Conservation (phyloP, 1,140 invertebrate genomes). For the Lycorma delicatula region DNA sequence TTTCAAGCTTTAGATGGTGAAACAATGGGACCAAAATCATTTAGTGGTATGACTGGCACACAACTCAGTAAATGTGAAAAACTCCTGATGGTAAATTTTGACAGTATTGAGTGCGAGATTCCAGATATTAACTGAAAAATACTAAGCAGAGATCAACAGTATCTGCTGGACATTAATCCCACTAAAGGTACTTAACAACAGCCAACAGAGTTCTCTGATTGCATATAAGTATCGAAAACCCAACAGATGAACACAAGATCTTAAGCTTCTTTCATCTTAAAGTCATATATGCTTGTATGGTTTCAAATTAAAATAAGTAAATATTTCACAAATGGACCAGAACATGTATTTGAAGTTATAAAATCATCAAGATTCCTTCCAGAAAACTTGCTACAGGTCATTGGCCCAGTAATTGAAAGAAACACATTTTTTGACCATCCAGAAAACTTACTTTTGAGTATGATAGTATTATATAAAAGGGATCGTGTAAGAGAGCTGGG, state of each 20-base stretch:
- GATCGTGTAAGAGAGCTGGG: slow-evolving; percentile 28
- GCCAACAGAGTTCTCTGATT: slow-evolving; percentile 31
- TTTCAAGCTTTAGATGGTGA: slow-evolving; percentile 28
- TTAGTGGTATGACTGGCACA: slow-evolving; percentile 27
- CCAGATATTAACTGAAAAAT: slow-evolving; percentile 19
- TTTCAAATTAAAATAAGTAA: slow-evolving; percentile 32
- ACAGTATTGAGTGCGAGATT: slow-evolving; percentile 18
- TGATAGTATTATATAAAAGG: slow-evolving; percentile 29
- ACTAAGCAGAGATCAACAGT: slow-evolving; percentile 32
- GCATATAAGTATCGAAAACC: slow-evolving; percentile 26
- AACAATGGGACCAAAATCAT: slow-evolving; percentile 27
- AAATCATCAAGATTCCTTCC: slow-evolving; percentile 20
- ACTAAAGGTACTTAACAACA: slow-evolving; percentile 33
- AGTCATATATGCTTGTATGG: slow-evolving; percentile 34
- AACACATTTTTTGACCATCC: slow-evolving; percentile 30
- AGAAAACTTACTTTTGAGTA: slow-evolving; percentile 34
- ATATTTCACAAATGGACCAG: slow-evolving; percentile 28
- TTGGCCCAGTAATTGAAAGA: slow-evolving; percentile 25
- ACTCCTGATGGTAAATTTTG: slow-evolving; percentile 20
- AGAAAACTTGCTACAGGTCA: slow-evolving; percentile 21
- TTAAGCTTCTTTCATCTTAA: slow-evolving; percentile 28
- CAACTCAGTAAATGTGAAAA: slow-evolving; percentile 25
- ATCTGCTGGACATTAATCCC: slow-evolving; percentile 30
- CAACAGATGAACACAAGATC: slow-evolving; percentile 23
- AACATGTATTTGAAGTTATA: slow-evolving; percentile 24